Base-by-base conservation (phyloP, 2,888 invertebrate genomes). In the Athalia rosae region DNA sequence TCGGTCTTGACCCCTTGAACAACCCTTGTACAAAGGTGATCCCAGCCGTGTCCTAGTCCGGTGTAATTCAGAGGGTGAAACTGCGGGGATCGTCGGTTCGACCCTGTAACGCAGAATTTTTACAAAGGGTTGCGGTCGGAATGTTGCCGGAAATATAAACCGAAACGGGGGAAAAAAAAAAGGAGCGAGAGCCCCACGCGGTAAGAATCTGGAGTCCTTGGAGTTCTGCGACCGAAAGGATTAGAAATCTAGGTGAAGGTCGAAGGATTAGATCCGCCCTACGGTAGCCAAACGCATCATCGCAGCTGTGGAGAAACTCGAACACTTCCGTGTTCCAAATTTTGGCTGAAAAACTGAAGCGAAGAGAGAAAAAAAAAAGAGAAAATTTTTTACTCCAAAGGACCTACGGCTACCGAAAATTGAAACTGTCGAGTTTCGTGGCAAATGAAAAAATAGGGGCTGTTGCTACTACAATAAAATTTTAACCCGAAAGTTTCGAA, bases 51-150 rank as follows among this genome's bases (percentile, higher is more conserved):
- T 4, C 53, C 11, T 53, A 50, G 13, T 58, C 13, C 15, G 43
- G 67, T 53, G 50, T 53, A 67, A 67, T 67, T 67, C 28, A 71
- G 58, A 71, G 71, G 71, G 71, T 71, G 9, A 71, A 64, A 41
- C 15, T 50, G 5, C 48, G 50, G 6, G 53, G 41, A 67, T 53
- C 28, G 67, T 67, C 5, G 15, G 71, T 15, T 43, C 58, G 15
- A 58, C 71, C 58, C 56, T 71, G n/a, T n/a, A 50, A 71, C 13
- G 43, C 43, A 15, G 43, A 43, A 58, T 71, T n/a, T 4, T 4
- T 7, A 71, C 71, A 86, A 86, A 84, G 84, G 82, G 78, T 83
- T 87, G 88, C 79, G 88, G 87, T 85, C 82, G 78, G 66, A 79
- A 66, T 84, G 84, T 86, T 87, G 85, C 82, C 85, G 85, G 83